These are phyloP conservation scores for Atherinomorus stipes DNA, from an alignment of 2,113 vertebrate species.

Conservation along the genomic window DNA sequence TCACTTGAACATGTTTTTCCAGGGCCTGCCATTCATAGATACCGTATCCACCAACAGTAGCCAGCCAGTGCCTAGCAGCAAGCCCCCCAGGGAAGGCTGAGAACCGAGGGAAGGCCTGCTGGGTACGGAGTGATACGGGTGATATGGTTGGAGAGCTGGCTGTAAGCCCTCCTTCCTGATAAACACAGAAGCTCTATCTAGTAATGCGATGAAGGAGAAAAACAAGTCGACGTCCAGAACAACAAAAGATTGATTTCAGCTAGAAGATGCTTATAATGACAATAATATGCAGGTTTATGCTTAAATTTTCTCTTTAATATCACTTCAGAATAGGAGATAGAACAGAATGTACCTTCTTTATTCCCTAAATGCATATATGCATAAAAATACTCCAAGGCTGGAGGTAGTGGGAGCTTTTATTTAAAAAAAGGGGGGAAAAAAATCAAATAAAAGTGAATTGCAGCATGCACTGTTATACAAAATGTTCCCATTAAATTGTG, in stretches of 20 bases:
- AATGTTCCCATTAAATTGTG: neutral
- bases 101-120: conserved; percentile 54
- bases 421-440: too few species aligned
- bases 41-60: conserved; percentile 85
- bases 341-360: neutral
- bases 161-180: conserved; percentile 50
- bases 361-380: too few species aligned
- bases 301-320: neutral
- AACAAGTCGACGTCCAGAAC: conserved; percentile 18
- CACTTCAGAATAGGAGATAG: neutral
- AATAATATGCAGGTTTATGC: neutral
- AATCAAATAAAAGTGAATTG: conserved; percentile 12
- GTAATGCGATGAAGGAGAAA: conserved; percentile 48
- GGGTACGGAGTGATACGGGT: conserved; percentile 75
- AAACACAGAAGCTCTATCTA: conserved; percentile 52
- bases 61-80: conserved; percentile 67
- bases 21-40: conserved; percentile 78
- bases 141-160: conserved; percentile 46
- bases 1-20: conserved; percentile 80
- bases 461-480: neutral
- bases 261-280: neutral
- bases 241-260: conserved; percentile 11
- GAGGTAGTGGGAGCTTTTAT: neutral
- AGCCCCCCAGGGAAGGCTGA: conserved; percentile 65
- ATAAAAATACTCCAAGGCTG: neutral